Conservation (phyloP, 2,113 vertebrate genomes). For the Perca flavescens region DNA sequence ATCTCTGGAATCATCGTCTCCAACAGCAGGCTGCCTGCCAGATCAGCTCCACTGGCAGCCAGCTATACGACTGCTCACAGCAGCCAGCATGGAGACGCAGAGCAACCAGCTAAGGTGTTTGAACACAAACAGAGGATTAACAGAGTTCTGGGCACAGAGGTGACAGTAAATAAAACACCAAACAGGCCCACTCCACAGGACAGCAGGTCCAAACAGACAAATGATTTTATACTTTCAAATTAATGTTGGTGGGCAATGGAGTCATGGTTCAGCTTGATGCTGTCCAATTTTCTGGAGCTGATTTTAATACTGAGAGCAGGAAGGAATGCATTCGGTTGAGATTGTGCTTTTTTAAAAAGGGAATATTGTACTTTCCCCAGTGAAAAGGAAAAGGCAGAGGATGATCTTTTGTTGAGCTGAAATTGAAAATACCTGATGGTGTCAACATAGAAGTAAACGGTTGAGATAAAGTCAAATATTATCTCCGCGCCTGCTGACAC, state of each 20-base stretch:
- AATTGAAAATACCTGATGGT: slow-evolving; percentile 68
- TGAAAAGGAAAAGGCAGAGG: slow-evolving; percentile 33
- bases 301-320: slow-evolving; percentile 59
- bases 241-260: slow-evolving; percentile 64
- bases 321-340: slow-evolving; percentile 36
- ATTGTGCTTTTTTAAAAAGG: slow-evolving; percentile 21
- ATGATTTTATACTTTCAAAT: slow-evolving; percentile 77
- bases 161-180: slow-evolving; percentile 70
- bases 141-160: slow-evolving; percentile 67
- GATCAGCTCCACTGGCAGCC: slow-evolving; percentile 63
- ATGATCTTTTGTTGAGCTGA: slow-evolving; percentile 58
- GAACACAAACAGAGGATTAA: slow-evolving; percentile 80
- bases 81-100: slow-evolving; percentile 66
- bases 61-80: slow-evolving; percentile 60
- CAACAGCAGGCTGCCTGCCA: slow-evolving; percentile 65
- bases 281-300: slow-evolving; percentile 41
- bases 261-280: slow-evolving; percentile 45
- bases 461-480: slow-evolving; percentile 70
- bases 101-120: slow-evolving; percentile 75
- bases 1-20: slow-evolving; percentile 54
- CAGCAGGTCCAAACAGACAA: slow-evolving; percentile 60
- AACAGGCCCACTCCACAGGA: slow-evolving; percentile 55
- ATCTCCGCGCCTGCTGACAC: slow-evolving; percentile 52
- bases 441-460: slow-evolving; percentile 52
- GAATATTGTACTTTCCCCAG: slow-evolving; percentile 23